Evolutionary conservation across 1,140 invertebrate species (phyloP).

Genomic region (Galendromus occidentalis): DNA sequence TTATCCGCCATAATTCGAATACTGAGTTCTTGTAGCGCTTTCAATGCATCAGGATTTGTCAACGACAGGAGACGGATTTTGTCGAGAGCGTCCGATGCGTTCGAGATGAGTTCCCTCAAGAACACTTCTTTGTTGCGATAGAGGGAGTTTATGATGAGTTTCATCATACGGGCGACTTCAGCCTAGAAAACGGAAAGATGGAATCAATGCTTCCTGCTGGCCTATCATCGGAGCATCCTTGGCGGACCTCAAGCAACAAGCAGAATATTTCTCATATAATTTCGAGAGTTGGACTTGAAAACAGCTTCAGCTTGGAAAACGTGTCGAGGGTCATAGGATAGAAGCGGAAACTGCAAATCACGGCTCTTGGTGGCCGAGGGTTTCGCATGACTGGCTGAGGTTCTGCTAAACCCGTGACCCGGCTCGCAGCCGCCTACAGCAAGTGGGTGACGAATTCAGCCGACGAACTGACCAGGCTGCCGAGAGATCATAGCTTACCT

Average conservation of each 20-base stretch:
- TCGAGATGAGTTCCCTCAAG: constrained; percentile 82
- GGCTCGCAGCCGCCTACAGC: too few species aligned
- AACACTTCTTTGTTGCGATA: constrained; percentile 99
- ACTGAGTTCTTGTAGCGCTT: constrained; percentile 54
- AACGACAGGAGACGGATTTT: constrained; percentile 81
- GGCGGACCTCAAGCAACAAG: background rate
- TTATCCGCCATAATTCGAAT: constrained; percentile 91
- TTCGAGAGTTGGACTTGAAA: too few species aligned
- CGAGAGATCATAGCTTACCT: constrained; percentile 26
- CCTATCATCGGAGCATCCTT: background rate
- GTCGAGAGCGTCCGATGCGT: constrained; percentile 88
- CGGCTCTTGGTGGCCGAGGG: too few species aligned
- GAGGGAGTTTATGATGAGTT: constrained; percentile 93
- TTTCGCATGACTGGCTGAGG: too few species aligned
- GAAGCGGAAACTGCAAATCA: too few species aligned
- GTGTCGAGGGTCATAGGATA: too few species aligned
- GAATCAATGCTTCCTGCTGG: background rate
- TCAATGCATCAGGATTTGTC: constrained; percentile 57
- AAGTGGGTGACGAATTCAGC: too few species aligned
- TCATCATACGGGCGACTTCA: constrained; percentile 98
- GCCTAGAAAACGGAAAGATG: constrained; percentile 30
- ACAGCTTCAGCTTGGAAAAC: too few species aligned
- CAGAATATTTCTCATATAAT: constrained; percentile 11
- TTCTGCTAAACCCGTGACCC: too few species aligned
- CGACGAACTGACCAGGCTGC: too few species aligned